A percentile compares a stretch with the other conserved stretches of the same genome.
phyloP scores from a whole-genome alignment of 2,888 invertebrate species.

The Quadroppia sp. region DNA sequence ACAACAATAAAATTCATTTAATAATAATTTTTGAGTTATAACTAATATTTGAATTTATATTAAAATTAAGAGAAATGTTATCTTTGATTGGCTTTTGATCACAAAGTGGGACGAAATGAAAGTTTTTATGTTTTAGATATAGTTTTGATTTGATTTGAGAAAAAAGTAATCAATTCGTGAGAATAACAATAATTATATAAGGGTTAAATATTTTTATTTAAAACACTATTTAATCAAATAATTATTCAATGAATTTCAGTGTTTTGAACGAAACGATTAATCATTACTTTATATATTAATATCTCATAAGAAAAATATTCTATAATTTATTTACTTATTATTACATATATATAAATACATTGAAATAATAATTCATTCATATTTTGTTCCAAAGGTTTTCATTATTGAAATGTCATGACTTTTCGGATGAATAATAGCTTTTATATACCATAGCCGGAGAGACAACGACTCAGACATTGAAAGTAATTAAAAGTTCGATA shows the following conservation, averaged over 20 bases:
- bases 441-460: background rate
- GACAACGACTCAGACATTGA: background rate
- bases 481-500: conserved; percentile 8
- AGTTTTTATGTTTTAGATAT: background rate
- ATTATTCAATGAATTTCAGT: conserved; percentile 3
- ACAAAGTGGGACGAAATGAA: background rate
- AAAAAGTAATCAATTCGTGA: background rate
- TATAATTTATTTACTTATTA: conserved; percentile 22
- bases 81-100: too few relatives aligned
- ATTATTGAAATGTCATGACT: conserved; percentile 26
- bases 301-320: conserved; percentile 1
- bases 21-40: too few relatives aligned
- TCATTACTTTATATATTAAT: background rate
- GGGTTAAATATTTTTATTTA: background rate
- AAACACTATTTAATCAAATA: conserved; percentile 1
- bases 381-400: conserved; percentile 22
- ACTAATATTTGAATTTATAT: too few relatives aligned
- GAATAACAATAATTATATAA: conserved; percentile 2
- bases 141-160: background rate
- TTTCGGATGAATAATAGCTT: conserved; percentile 1
- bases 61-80: too few relatives aligned
- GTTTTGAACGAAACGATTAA: conserved; percentile 2
- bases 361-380: conserved; percentile 25
- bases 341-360: background rate
- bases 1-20: too few relatives aligned